phyloP scores from a whole-genome alignment of 1,140 invertebrate genomes.

The Drosophila ercepeae region DNA sequence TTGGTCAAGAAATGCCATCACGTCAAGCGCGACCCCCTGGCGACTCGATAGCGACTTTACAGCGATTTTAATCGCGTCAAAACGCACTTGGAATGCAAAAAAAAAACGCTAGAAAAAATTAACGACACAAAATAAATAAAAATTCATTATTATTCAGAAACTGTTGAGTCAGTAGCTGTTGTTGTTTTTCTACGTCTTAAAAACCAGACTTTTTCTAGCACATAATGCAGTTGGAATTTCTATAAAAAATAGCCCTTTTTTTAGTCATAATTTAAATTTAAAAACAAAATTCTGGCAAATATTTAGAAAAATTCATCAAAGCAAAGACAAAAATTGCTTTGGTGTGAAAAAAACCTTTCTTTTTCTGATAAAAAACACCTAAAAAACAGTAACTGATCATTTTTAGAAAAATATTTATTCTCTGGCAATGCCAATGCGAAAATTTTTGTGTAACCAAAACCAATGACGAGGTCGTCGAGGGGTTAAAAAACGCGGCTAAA shows the following conservation, averaged over 20 bases:
- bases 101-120: neutral
- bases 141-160: slow-evolving; percentile 34
- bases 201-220: neutral
- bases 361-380: slow-evolving; percentile 33
- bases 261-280: slow-evolving; percentile 25
- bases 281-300: slow-evolving; percentile 1
- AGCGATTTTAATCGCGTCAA: slow-evolving; percentile 10
- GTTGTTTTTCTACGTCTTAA: slow-evolving; percentile 7
- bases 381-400: slow-evolving; percentile 6
- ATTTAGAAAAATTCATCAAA: slow-evolving; percentile 26
- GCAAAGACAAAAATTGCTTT: slow-evolving; percentile 8
- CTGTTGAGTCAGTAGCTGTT: slow-evolving; percentile 23
- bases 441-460: slow-evolving; percentile 62
- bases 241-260: slow-evolving; percentile 5
- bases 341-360: neutral
- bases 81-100: slow-evolving; percentile 33
- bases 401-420: slow-evolving; percentile 65
- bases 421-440: slow-evolving; percentile 42
- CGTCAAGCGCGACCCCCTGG: slow-evolving; percentile 33
- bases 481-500: slow-evolving; percentile 32
- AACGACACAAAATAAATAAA: slow-evolving; percentile 8
- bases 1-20: slow-evolving; percentile 66
- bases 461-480: slow-evolving; percentile 56
- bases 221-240: slow-evolving; percentile 3
- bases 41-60: slow-evolving; percentile 10